These are phyloP conservation scores for Saccopteryx bilineata DNA, from an alignment of 2,113 vertebrate genomes.

Conservation along the genomic window DNA sequence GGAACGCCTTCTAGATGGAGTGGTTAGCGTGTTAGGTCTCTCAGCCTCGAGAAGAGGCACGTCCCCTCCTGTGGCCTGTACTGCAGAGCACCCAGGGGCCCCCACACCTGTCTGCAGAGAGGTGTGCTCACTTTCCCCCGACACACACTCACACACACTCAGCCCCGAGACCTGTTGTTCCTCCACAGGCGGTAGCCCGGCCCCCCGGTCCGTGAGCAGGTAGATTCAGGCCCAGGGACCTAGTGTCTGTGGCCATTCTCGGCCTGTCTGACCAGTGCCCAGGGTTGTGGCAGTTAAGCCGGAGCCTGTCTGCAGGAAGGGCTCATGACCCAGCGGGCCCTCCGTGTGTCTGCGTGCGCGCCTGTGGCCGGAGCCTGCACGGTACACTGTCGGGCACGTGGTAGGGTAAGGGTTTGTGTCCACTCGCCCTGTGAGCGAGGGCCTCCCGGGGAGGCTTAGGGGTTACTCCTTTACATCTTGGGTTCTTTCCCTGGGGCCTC, in stretches of 20 bases:
- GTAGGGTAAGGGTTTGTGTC: rapidly evolving
- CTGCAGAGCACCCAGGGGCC: neutral
- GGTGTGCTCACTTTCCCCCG: neutral
- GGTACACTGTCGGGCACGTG: rapidly evolving
- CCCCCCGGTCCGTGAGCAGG: neutral
- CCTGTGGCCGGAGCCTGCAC: neutral
- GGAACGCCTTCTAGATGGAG: rapidly evolving
- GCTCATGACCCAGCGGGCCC: rapidly evolving
- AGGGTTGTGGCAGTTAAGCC: neutral
- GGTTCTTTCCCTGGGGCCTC: neutral
- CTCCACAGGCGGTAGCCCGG: neutral
- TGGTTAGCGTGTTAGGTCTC: too few species aligned
- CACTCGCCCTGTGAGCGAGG: rapidly evolving
- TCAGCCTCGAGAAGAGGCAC: rapidly evolving
- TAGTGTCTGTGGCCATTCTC: rapidly evolving
- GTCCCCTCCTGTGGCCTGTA: neutral
- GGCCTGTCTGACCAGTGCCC: neutral
- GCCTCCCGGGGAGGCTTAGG: neutral
- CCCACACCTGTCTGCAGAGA: neutral
- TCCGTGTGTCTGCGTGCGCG: rapidly evolving
- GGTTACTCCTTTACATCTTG: neutral
- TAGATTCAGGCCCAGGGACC: too few species aligned
- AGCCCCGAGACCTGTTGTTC: neutral
- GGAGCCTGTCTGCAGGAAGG: neutral
- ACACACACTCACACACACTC: too few species aligned